Percentiles rank a stretch among this genome's conserved stretches.
Evolutionary conservation across 2,797 vertebrate genomes (phyloP).

Genomic region (Rousettus madagascariensis): DNA sequence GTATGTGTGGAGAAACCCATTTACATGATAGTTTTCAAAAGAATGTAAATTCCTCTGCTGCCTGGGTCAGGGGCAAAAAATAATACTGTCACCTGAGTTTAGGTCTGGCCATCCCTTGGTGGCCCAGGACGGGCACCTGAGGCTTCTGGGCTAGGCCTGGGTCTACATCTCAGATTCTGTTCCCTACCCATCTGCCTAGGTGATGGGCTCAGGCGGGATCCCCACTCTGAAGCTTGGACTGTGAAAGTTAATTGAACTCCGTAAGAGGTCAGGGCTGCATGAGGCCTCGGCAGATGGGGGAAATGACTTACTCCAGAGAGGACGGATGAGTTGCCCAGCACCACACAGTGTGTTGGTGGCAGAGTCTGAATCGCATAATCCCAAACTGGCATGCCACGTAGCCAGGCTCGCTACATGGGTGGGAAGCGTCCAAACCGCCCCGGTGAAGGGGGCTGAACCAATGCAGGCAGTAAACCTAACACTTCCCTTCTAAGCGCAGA

Average conservation of each 20-base stretch:
- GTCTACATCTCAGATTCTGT: background rate
- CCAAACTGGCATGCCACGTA: background rate
- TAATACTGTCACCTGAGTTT: background rate
- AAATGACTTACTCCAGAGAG: conserved; percentile 13
- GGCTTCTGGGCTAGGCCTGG: background rate
- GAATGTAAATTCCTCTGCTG: background rate
- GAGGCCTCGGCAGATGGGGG: background rate
- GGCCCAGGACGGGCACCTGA: background rate
- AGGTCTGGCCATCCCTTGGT: background rate
- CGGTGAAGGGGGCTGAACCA: background rate
- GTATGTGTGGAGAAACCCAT: background rate
- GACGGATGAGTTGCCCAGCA: background rate
- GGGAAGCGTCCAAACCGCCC: background rate
- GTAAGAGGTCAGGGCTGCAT: background rate
- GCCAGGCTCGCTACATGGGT: background rate
- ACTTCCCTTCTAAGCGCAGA: background rate
- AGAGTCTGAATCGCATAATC: background rate
- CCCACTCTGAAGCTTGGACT: background rate
- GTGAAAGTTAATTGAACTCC: background rate
- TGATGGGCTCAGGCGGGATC: background rate
- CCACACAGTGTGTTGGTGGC: background rate
- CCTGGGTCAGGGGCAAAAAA: background rate
- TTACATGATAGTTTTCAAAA: background rate
- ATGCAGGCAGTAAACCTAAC: background rate
- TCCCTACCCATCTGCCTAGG: background rate